phyloP scores from a whole-genome alignment of 2,113 vertebrate genomes.

The Cyprinus carpio region DNA sequence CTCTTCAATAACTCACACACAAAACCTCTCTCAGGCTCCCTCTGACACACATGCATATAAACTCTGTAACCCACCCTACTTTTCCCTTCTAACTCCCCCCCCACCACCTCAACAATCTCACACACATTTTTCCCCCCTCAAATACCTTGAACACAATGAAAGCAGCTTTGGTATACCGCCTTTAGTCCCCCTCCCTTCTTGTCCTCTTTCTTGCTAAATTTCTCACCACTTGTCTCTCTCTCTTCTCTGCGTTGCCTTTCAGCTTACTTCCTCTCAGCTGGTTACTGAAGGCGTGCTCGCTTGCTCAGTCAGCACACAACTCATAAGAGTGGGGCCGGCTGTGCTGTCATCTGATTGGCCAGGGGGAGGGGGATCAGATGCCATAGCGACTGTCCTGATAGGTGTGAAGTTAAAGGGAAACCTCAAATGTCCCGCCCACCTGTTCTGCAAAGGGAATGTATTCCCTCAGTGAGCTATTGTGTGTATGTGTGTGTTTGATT shows the following conservation, averaged over 20 bases:
- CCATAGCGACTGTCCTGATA: background rate
- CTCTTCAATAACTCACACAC: conserved; percentile 43
- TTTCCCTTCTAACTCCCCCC: conserved; percentile 50
- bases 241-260: conserved; percentile 54
- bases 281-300: conserved; percentile 68
- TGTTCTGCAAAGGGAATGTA: conserved; percentile 54
- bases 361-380: conserved; percentile 30
- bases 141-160: conserved; percentile 69
- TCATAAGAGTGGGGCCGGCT: conserved; percentile 57
- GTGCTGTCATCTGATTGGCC: conserved; percentile 65
- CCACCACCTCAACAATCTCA: conserved; percentile 58
- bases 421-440: conserved; percentile 59
- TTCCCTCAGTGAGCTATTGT: conserved; percentile 39
- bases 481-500: background rate
- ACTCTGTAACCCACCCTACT: conserved; percentile 46
- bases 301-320: conserved; percentile 78
- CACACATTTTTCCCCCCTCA: conserved; percentile 54
- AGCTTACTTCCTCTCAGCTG: conserved; percentile 76
- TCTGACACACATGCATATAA: conserved; percentile 63
- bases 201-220: conserved; percentile 44
- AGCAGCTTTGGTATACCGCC: conserved; percentile 49
- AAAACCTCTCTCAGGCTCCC: conserved; percentile 62
- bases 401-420: conserved; percentile 16
- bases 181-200: conserved; percentile 39
- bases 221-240: conserved; percentile 48